A percentile compares a stretch with the other conserved stretches of the same genome.
phyloP scores from a whole-genome alignment of 2,113 vertebrate species.

The Dromaius novaehollandiae region DNA sequence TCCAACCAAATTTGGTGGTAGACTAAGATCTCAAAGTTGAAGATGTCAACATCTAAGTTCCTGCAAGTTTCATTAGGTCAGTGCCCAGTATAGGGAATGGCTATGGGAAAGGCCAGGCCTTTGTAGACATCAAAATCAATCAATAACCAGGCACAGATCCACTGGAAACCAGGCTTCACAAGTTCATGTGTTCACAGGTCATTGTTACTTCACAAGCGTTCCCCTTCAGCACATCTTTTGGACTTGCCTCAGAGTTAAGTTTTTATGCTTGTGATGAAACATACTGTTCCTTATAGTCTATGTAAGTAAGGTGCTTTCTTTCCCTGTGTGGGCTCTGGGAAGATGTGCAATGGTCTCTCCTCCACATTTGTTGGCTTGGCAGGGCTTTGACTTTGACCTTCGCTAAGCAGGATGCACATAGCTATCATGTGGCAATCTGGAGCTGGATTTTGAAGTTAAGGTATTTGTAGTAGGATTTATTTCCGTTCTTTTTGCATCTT shows the following conservation, averaged over 20 bases:
- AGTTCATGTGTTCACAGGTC: not conserved
- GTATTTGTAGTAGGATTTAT: not conserved
- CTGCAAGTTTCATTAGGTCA: not conserved
- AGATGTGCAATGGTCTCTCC: not conserved
- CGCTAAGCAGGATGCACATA: not conserved
- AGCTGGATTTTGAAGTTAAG: not conserved
- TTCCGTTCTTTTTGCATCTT: not conserved
- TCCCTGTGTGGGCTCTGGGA: not conserved
- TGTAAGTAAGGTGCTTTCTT: not conserved
- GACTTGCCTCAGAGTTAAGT: not conserved
- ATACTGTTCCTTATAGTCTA: not conserved
- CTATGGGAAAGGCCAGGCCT: not conserved
- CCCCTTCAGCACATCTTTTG: not conserved
- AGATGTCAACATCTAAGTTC: not conserved
- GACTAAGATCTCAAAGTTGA: not conserved
- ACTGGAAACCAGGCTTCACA: not conserved
- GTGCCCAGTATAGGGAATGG: rapidly evolving
- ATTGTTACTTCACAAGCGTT: not conserved
- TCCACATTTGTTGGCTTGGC: not conserved
- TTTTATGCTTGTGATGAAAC: not conserved
- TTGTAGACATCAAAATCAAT: not conserved
- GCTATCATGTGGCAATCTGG: not conserved
- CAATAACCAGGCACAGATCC: not conserved
- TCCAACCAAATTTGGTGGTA: not conserved
- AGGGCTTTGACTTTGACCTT: not conserved